Evolutionary conservation across 2,888 invertebrate species (phyloP).

Genomic region (Leptinotarsa rubiginosa): DNA sequence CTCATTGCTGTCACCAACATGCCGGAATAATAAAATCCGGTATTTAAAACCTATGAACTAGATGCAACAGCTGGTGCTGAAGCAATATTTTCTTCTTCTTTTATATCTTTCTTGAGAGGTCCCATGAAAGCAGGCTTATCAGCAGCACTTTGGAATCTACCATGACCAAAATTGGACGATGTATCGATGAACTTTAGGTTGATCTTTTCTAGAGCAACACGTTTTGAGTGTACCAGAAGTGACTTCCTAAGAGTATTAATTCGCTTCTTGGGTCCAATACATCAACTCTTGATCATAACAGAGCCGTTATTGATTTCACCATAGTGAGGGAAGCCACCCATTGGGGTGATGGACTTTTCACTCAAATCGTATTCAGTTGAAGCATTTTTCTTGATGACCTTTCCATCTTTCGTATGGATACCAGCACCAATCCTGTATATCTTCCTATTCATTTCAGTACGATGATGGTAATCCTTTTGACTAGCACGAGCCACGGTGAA

Average conservation of each 20-base stretch:
- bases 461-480: slow-evolving; percentile 97
- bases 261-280: slow-evolving; percentile 96
- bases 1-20: slow-evolving; percentile 9
- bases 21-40: slow-evolving; percentile 34
- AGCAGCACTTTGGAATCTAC: too few relatives aligned
- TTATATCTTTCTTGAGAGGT: slow-evolving; percentile 92
- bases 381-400: slow-evolving; percentile 90
- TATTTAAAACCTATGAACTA: background rate
- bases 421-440: slow-evolving; percentile 77
- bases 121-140: too few relatives aligned
- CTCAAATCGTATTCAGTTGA: slow-evolving; percentile 95
- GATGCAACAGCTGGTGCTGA: slow-evolving; percentile 67
- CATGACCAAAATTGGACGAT: too few relatives aligned
- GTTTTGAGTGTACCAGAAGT: too few relatives aligned
- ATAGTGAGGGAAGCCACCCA: slow-evolving; percentile 99
- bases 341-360: slow-evolving; percentile 97
- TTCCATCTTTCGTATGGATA: slow-evolving; percentile 86
- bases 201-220: too few relatives aligned
- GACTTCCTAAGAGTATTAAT: slow-evolving; percentile 96
- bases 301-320: slow-evolving; percentile 99
- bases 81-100: slow-evolving; percentile 84
- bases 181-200: too few relatives aligned
- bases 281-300: slow-evolving; percentile 95
- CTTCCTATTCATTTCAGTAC: too few relatives aligned
- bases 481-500: too few relatives aligned